phyloP scores from a whole-genome alignment of 2,888 invertebrate species.

The Agrotis exclamationis region DNA sequence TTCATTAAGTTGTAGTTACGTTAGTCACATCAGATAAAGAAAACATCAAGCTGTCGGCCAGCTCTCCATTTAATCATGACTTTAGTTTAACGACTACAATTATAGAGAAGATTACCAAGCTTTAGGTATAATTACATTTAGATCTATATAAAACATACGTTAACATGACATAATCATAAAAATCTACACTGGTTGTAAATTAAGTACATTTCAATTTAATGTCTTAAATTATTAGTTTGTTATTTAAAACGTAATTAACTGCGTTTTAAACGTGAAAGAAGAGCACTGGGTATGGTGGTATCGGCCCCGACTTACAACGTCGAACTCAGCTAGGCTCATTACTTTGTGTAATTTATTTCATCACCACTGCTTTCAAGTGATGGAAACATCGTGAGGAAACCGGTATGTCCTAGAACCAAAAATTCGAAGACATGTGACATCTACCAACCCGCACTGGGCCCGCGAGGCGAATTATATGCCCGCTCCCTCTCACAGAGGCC shows the following conservation, averaged over 20 bases:
- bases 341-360: no score
- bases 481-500: no score
- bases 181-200: slow-evolving; percentile 36
- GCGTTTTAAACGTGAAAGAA: not conserved
- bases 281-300: no score
- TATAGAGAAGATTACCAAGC: slow-evolving; percentile 20
- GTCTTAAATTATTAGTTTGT: slow-evolving; percentile 36
- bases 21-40: not conserved
- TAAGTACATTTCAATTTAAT: slow-evolving; percentile 38
- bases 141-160: slow-evolving; percentile 39
- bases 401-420: no score
- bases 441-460: no score
- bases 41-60: slow-evolving; percentile 16
- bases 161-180: slow-evolving; percentile 47
- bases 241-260: slow-evolving; percentile 39
- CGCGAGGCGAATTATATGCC: no score
- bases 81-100: slow-evolving; percentile 25
- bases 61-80: slow-evolving; percentile 23
- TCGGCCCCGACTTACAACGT: no score
- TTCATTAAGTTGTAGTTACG: not conserved
- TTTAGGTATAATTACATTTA: slow-evolving; percentile 27
- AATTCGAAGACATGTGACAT: no score
- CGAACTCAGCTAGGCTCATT: no score
- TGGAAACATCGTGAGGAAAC: no score
- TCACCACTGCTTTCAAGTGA: no score